Evolutionary conservation across 2,888 invertebrate genomes (phyloP), one percentile per base, ranked within the genome.

Genomic region (Xanthia togata): DNA sequence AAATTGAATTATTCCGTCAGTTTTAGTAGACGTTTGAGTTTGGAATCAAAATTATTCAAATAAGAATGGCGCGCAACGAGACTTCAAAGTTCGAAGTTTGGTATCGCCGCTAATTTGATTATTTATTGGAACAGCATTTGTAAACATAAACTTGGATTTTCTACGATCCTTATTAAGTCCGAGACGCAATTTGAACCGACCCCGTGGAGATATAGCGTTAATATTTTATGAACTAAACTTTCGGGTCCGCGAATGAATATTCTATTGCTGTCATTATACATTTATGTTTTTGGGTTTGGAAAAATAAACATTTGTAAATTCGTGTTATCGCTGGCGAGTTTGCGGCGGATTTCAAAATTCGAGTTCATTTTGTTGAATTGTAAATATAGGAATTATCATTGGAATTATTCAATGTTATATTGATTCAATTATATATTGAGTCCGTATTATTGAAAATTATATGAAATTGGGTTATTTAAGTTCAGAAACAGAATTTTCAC

Each of bases 201-300:
- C 90, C 89, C 87, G 83, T 81, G 81, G 85, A 88, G 89, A 86
- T 89, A 84, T 79, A 82, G 81, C 89, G 86, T 91, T 89, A 91
- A 93, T 93, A 91, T 91, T 93, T 91, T 88, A 92, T 88, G 84
- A 90, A 88, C 71, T 88, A 89, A 92, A 91, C 89, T 92, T 91
- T 92, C 83, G 90, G 90, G 91, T 86, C 81, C 79, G 89, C 86
- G 80, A 87, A 90, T 92, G 88, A 93, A 92, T 91, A 91, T 92
- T 92, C 84, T 83, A 91, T 88, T 78, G 75, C 74, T 82, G 73
- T 81, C 87, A 81, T 79, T 83, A 85, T 64, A 73, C 68, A 83
- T 86, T 80, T 76, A 84, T 79, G 82, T 78, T 83, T 77, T 76
- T 60, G 47, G 74, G 64, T 65, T 70, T 44, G 14, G 44, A 67